Base-by-base conservation (phyloP, 2,113 vertebrate species). In the Cromileptes altivelis region DNA sequence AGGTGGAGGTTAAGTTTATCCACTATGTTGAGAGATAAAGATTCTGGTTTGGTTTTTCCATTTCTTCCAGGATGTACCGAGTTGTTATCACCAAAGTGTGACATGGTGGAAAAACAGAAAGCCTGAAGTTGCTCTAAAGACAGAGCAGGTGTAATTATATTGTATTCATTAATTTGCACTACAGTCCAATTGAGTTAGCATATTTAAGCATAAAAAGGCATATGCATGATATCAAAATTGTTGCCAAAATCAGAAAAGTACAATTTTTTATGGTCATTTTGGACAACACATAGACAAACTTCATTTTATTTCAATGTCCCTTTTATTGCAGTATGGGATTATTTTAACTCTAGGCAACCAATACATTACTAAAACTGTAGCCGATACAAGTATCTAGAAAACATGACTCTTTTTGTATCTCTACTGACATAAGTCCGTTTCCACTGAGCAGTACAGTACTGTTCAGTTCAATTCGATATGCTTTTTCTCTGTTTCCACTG, bases 1-100 rank as follows among this genome's bases (percentile, higher is more conserved):
- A 82, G 83, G 75, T 82, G 81, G 84, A 89, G 90, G 89, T 92
- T 84, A 88, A 64, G 89, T 90, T 92, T 88, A 91, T 88, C 89
- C 85, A 83, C 88, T 84, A 82, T 92, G 89, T 91, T 68, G n/a
- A 72, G 75, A 93, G 93, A 94, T 94, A 93, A 94, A 75, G 79
- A 92, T 89, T 89, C 60, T 64, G 80, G 74, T 86, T 90, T 64
- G 68, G 81, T 82, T 87, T 89, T 91, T 89, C 88, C 77, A 91
- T 88, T 91, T 91, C 77, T 82, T 89, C 81, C 78, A 80, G 69
- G 58, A 90, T 81, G 80, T 52, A 78, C 77, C 2, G 27, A 82
- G 72, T 89, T 80, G 84, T 92, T 94, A 94, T 93, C 93, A 61
- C 77, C 25, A 50, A 69, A 86, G 76, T 79, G 85, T 86, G 86